These are phyloP conservation scores for Sebastiscus tertius DNA, from an alignment of 2,797 vertebrate species.

Conservation along the genomic window DNA sequence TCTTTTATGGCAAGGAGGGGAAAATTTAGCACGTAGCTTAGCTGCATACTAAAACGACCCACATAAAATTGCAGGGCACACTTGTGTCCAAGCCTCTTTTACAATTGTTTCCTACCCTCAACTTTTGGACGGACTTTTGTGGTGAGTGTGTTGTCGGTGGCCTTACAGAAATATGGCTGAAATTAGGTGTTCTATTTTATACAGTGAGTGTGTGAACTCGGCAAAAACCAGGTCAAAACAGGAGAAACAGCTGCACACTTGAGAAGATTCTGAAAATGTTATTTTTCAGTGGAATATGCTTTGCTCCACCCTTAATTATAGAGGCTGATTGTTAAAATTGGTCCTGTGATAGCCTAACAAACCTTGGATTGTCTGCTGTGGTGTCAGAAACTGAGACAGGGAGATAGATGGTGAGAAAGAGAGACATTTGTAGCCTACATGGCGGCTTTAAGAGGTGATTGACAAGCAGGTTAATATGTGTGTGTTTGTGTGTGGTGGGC, in stretches of 20 bases:
- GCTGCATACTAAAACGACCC: constrained; percentile 24
- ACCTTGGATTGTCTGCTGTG: constrained; percentile 3
- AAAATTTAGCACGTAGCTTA: constrained; percentile 42
- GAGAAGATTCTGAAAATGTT: not conserved
- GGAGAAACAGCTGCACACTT: not conserved
- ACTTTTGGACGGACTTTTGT: not conserved
- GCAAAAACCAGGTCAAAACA: not conserved
- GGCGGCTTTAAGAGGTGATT: constrained; percentile 6
- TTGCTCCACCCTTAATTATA: not conserved
- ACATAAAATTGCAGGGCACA: not conserved
- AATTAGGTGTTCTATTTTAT: constrained; percentile 2
- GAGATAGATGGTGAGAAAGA: constrained; percentile 6
- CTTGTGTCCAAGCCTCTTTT: constrained; percentile 1
- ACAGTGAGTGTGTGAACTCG: not conserved
- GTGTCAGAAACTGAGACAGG: not conserved
- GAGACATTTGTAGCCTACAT: not conserved
- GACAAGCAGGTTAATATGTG: constrained; percentile 27
- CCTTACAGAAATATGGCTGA: constrained; percentile 11
- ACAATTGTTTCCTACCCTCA: constrained; percentile 4
- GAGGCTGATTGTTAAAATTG: constrained; percentile 6
- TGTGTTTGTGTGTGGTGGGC: not conserved
- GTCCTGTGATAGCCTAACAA: constrained; percentile 5
- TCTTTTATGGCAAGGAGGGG: constrained; percentile 52
- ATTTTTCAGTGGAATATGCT: not conserved
- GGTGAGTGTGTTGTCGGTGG: not conserved